These are phyloP conservation scores for Heterotilapia buettikoferi DNA, from an alignment of 2,113 vertebrate species.

Conservation along the genomic window DNA sequence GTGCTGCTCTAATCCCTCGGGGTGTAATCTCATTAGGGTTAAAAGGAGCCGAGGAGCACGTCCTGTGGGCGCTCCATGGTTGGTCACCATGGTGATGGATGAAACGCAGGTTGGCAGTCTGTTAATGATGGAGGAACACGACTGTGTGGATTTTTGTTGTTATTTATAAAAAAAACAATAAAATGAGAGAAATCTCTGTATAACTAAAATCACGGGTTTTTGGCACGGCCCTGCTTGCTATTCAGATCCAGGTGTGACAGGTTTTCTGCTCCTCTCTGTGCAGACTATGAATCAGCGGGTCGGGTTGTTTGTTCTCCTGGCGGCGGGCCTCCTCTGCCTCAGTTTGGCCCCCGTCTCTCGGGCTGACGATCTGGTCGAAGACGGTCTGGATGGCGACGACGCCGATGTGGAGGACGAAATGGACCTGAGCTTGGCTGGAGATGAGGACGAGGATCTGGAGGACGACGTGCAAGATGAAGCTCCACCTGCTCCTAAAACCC, in stretches of 20 bases:
- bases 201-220: neutral
- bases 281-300: conserved; percentile 87
- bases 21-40: conserved; percentile 62
- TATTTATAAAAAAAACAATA: neutral
- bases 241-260: neutral
- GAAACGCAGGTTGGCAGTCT: neutral
- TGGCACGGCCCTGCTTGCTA: neutral
- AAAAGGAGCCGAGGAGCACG: conserved; percentile 11
- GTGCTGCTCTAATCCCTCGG: conserved; percentile 42
- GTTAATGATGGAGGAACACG: neutral
- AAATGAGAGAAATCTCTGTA: neutral
- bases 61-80: conserved; percentile 4
- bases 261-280: neutral
- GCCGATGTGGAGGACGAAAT: conserved; percentile 80
- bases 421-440: conserved; percentile 73
- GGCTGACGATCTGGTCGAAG: conserved; percentile 70
- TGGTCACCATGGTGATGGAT: conserved; percentile 19
- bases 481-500: conserved; percentile 44
- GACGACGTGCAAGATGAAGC: conserved; percentile 19
- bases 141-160: neutral
- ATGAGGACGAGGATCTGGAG: conserved; percentile 62
- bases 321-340: conserved; percentile 62
- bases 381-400: conserved; percentile 71
- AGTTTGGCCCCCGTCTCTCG: conserved; percentile 47
- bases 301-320: conserved; percentile 77